phyloP scores from a whole-genome alignment of 2,888 invertebrate species.

The Tetramorium bicarinatum region DNA sequence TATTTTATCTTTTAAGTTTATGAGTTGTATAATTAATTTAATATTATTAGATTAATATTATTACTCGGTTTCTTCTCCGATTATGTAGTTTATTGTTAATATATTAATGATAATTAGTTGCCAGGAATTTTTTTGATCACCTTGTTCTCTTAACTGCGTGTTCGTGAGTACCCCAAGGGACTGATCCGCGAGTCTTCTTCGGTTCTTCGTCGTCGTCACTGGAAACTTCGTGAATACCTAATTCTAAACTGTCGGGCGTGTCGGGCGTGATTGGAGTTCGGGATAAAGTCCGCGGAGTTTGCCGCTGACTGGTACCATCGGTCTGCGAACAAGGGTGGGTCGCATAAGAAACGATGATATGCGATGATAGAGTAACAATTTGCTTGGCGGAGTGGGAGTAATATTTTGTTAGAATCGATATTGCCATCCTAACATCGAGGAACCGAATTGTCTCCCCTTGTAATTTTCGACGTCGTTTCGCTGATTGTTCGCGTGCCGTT shows the following conservation, averaged over 20 bases:
- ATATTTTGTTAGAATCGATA: conserved; percentile 76
- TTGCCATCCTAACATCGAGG: conserved; percentile 62
- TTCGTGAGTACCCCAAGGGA: conserved; percentile 78
- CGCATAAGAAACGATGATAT: conserved; percentile 19
- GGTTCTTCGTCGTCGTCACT: conserved; percentile 80
- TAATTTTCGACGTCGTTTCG: conserved; percentile 17
- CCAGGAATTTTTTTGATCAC: conserved; percentile 61
- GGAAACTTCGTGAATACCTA: conserved; percentile 78
- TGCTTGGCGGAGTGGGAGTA: conserved; percentile 28
- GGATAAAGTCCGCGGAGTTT: conserved; percentile 79
- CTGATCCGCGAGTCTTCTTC: conserved; percentile 62
- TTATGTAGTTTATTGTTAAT: neutral
- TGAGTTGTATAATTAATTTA: neutral
- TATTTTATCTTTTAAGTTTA: neutral
- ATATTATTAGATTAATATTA: conserved; percentile 3
- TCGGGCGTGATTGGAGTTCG: conserved; percentile 80
- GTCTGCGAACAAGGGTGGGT: conserved; percentile 74
- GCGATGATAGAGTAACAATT: conserved; percentile 34
- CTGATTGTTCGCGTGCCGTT: conserved; percentile 41
- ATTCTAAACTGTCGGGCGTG: conserved; percentile 79
- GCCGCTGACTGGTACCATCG: conserved; percentile 81
- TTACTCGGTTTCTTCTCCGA: neutral
- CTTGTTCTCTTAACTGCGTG: conserved; percentile 76
- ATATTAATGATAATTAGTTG: neutral
- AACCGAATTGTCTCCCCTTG: conserved; percentile 7